Conservation (phyloP, 2,888 invertebrate species). For the Limnephilus auricula region DNA sequence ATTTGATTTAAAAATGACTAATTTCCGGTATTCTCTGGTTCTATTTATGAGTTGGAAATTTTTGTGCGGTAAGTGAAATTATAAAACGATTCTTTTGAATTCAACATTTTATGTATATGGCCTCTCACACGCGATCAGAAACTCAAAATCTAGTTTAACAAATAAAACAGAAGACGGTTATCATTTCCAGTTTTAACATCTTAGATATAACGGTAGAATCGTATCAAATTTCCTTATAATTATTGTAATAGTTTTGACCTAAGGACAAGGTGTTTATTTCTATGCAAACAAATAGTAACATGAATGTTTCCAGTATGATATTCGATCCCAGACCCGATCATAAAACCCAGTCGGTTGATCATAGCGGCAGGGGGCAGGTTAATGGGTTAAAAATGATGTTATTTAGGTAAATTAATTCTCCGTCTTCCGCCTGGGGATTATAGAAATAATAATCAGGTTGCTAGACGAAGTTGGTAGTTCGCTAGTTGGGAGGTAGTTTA, state of each 20-base stretch:
- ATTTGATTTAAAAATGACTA: too few species aligned
- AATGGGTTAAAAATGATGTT: slow-evolving; percentile 14
- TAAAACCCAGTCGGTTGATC: neutral
- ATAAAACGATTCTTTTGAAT: too few species aligned
- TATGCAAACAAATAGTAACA: neutral
- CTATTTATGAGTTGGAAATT: too few species aligned
- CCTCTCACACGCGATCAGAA: too few species aligned
- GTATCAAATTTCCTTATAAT: neutral
- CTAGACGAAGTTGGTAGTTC: neutral
- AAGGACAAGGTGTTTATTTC: neutral
- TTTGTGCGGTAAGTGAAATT: too few species aligned
- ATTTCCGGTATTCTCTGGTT: too few species aligned
- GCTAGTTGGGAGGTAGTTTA: neutral
- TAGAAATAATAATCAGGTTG: neutral
- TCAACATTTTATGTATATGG: too few species aligned
- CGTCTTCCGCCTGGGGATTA: neutral
- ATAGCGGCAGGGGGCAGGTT: neutral
- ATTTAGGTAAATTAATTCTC: slow-evolving; percentile 13
- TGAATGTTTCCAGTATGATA: neutral
- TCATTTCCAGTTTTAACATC: neutral
- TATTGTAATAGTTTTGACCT: neutral
- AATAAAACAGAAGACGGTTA: neutral
- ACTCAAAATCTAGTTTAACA: too few species aligned
- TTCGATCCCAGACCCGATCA: neutral
- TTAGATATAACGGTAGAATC: neutral